Evolutionary conservation across 2,113 vertebrate genomes (phyloP).

Genomic region (Pelecanus crispus): DNA sequence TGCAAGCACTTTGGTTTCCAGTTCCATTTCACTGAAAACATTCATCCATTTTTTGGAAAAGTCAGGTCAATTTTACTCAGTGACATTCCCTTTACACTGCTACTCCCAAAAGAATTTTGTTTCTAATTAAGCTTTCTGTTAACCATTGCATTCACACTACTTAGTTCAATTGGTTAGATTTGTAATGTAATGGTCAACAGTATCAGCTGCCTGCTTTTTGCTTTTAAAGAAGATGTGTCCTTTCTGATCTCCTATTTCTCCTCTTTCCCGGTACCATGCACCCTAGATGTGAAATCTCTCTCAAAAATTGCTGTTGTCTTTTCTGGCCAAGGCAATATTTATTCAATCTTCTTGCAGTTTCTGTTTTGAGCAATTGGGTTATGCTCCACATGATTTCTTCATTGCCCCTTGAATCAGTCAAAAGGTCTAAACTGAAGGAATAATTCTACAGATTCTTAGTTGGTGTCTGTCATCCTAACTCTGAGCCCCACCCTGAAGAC

Average conservation of each 20-base stretch:
- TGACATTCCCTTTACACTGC: neutral
- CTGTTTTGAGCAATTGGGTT: neutral
- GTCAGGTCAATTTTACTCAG: neutral
- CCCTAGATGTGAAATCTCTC: neutral
- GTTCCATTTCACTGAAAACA: neutral
- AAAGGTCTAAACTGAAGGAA: neutral
- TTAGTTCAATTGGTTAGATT: neutral
- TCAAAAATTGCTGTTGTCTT: neutral
- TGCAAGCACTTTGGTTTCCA: neutral
- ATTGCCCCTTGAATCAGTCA: neutral
- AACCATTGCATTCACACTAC: neutral
- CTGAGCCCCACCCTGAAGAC: neutral
- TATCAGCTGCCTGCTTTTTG: neutral
- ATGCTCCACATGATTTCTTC: neutral
- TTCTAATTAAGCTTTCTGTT: neutral
- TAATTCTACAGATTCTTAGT: neutral
- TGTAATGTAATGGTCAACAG: neutral
- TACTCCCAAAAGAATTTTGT: neutral
- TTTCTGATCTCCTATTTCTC: neutral
- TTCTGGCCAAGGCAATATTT: neutral
- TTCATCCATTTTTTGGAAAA: neutral
- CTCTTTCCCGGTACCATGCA: neutral
- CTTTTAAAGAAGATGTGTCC: neutral
- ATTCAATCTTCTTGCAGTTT: neutral
- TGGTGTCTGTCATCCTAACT: neutral